Evolutionary conservation across 1,140 invertebrate genomes (phyloP).

Genomic region (Latrodectus geometricus): DNA sequence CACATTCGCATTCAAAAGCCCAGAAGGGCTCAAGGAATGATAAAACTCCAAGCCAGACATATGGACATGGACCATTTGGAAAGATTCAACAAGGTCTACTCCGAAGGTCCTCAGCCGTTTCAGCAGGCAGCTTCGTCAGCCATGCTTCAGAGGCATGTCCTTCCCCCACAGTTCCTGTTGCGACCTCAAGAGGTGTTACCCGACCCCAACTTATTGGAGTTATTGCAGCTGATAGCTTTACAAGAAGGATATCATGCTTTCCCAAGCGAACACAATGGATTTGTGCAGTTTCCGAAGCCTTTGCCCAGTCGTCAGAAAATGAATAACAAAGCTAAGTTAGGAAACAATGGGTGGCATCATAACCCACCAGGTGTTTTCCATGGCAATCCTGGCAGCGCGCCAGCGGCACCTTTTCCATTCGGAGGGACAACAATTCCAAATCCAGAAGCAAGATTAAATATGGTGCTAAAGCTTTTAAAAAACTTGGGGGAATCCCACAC

Average conservation of each 20-base stretch:
- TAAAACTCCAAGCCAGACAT: constrained; percentile 3
- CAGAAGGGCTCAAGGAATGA: neutral
- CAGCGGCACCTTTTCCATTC: neutral
- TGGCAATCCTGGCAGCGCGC: neutral
- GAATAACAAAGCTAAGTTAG: neutral
- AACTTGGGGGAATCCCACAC: neutral
- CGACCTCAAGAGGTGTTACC: neutral
- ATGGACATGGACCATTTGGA: constrained; percentile 9
- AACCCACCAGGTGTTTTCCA: neutral
- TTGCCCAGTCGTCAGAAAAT: neutral
- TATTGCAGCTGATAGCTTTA: neutral
- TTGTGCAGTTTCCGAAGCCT: neutral
- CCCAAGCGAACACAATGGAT: neutral
- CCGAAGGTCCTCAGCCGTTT: neutral
- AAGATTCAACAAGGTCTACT: constrained; percentile 23
- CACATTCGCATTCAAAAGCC: constrained; percentile 31
- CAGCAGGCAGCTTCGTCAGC: neutral
- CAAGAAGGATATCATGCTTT: neutral
- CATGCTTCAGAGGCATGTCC: neutral
- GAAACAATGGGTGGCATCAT: neutral
- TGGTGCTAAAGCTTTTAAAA: neutral
- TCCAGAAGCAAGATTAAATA: neutral
- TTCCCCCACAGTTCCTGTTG: constrained; percentile 1
- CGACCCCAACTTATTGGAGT: neutral
- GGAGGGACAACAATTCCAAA: neutral